phyloP scores from a whole-genome alignment of 2,113 vertebrate genomes.

The Psittacara wagleri region DNA sequence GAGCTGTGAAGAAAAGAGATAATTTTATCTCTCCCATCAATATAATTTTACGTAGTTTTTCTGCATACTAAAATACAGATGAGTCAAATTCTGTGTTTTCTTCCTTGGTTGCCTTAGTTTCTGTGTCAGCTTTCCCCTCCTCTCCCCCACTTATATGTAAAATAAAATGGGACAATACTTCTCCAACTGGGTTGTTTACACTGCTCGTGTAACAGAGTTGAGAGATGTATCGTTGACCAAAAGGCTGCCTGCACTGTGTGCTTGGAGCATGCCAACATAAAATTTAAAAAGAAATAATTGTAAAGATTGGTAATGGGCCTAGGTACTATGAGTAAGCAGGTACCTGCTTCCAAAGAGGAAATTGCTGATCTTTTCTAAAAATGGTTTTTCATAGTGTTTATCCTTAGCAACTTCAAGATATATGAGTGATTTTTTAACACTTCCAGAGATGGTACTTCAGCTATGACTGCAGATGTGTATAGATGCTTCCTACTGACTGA shows the following conservation, averaged over 20 bases:
- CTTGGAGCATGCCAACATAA: background rate
- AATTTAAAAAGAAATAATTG: background rate
- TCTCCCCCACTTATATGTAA: background rate
- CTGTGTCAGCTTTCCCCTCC: background rate
- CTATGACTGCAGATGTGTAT: background rate
- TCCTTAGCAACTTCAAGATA: background rate
- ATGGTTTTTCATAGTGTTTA: background rate
- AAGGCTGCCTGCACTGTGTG: background rate
- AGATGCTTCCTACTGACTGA: background rate
- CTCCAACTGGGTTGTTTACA: background rate
- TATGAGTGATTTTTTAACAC: background rate
- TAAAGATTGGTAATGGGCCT: background rate
- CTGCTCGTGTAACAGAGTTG: background rate
- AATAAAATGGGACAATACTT: background rate
- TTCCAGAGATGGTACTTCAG: background rate
- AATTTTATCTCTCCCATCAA: background rate
- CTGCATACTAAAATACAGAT: background rate
- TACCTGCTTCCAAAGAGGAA: background rate
- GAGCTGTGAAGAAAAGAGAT: background rate
- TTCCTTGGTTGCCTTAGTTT: background rate
- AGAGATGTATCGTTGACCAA: background rate
- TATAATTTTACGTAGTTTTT: background rate
- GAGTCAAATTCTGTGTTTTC: background rate
- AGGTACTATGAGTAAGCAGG: background rate
- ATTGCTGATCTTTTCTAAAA: background rate